phyloP scores from a whole-genome alignment of 2,888 invertebrate species.

The Tachina grossa region DNA sequence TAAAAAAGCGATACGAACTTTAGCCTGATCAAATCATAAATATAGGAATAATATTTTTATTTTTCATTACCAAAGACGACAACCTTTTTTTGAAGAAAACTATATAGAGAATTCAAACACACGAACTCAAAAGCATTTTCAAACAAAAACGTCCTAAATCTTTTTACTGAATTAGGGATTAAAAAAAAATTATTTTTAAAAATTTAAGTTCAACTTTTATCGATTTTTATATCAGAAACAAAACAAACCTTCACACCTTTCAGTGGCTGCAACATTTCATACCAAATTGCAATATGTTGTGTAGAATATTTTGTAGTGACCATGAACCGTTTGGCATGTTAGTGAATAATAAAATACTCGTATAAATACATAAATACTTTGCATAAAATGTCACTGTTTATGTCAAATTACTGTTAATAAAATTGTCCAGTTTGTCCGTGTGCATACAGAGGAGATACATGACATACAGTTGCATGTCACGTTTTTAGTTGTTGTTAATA shows the following conservation, averaged over 20 bases:
- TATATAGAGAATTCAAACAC: too few relatives aligned
- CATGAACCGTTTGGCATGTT: constrained; percentile 29
- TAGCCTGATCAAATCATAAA: too few relatives aligned
- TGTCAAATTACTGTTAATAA: constrained; percentile 70
- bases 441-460: constrained; percentile 23
- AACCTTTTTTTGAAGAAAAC: too few relatives aligned
- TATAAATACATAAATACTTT: neutral
- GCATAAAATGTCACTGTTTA: constrained; percentile 61
- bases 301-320: neutral
- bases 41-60: too few relatives aligned
- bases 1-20: too few relatives aligned
- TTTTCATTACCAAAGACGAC: too few relatives aligned
- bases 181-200: too few relatives aligned
- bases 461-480: constrained; percentile 63
- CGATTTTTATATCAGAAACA: neutral
- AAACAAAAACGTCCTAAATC: too few relatives aligned
- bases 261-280: neutral
- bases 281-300: neutral
- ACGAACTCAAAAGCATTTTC: too few relatives aligned
- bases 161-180: too few relatives aligned
- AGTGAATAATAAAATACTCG: neutral
- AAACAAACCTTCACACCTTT: constrained; percentile 4
- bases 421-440: constrained; percentile 58
- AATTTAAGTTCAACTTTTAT: neutral
- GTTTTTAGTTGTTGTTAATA: constrained; percentile 44